Evolutionary conservation across 2,888 invertebrate species (phyloP).

Genomic region (Ceramica pisi): DNA sequence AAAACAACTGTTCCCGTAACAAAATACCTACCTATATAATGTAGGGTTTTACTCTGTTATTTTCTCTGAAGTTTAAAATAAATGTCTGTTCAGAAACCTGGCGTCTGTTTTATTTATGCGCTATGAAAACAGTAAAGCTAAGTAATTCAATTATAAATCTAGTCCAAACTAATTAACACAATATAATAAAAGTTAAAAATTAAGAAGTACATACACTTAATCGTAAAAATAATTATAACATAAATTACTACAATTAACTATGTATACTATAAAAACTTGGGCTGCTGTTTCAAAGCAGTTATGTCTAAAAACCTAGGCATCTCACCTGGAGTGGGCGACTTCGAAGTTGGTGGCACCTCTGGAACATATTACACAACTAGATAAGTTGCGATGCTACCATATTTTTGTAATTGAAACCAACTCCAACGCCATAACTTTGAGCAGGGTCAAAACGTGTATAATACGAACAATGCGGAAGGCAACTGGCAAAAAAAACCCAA

Average conservation of each 20-base stretch:
- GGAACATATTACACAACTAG: constrained; percentile 41
- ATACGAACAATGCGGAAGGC: no score
- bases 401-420: no score
- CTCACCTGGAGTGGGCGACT: constrained; percentile 70
- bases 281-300: constrained; percentile 93
- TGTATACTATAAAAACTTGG: constrained; percentile 89
- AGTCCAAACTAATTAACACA: constrained; percentile 47
- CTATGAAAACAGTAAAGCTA: constrained; percentile 29
- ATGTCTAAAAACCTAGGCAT: constrained; percentile 92
- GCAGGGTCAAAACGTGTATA: no score
- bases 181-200: constrained; percentile 44
- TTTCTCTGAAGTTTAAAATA: constrained; percentile 88
- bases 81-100: constrained; percentile 87
- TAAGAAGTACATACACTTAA: constrained; percentile 32
- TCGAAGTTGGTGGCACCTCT: constrained; percentile 71
- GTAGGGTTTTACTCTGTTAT: constrained; percentile 84
- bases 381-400: not conserved
- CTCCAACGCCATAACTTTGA: no score
- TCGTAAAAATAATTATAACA: constrained; percentile 22
- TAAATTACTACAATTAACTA: constrained; percentile 25
- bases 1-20: constrained; percentile 75
- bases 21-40: constrained; percentile 71
- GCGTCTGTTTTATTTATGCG: constrained; percentile 71
- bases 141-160: constrained; percentile 42
- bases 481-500: no score